These are phyloP conservation scores for Rafetus swinhoei DNA, from an alignment of 2,113 vertebrate genomes.

Conservation along the genomic window DNA sequence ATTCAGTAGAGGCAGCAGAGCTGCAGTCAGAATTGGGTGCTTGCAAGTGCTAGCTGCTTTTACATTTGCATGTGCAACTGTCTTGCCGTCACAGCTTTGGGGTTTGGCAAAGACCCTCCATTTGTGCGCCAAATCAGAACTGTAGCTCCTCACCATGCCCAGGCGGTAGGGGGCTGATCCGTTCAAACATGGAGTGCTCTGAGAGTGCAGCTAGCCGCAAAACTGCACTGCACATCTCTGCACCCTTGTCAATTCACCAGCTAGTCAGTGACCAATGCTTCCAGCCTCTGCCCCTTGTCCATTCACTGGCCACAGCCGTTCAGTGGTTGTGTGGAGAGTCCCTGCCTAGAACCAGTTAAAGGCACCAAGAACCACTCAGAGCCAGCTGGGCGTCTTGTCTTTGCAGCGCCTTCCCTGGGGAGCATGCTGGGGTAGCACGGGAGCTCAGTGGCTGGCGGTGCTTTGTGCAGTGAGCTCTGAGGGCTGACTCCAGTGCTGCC, in stretches of 20 bases:
- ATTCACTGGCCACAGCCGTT: not conserved
- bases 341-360: not conserved
- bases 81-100: not conserved
- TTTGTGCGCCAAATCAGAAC: not conserved
- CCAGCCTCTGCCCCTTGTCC: no score
- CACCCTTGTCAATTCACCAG: not conserved
- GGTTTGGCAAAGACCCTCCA: not conserved
- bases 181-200: fast-evolving
- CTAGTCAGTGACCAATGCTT: not conserved
- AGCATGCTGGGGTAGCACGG: not conserved
- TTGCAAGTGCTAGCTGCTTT: not conserved
- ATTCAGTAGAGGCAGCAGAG: not conserved
- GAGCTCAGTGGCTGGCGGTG: no score
- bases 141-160: no score
- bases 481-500: not conserved
- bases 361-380: not conserved
- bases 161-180: not conserved
- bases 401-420: not conserved
- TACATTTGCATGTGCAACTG: not conserved
- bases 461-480: not conserved
- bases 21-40: not conserved
- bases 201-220: not conserved
- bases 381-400: not conserved
- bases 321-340: not conserved
- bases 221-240: not conserved